Evolutionary conservation across 2,113 vertebrate genomes (phyloP), one percentile per base, ranked within the genome.

Genomic region (Proteles cristata): DNA sequence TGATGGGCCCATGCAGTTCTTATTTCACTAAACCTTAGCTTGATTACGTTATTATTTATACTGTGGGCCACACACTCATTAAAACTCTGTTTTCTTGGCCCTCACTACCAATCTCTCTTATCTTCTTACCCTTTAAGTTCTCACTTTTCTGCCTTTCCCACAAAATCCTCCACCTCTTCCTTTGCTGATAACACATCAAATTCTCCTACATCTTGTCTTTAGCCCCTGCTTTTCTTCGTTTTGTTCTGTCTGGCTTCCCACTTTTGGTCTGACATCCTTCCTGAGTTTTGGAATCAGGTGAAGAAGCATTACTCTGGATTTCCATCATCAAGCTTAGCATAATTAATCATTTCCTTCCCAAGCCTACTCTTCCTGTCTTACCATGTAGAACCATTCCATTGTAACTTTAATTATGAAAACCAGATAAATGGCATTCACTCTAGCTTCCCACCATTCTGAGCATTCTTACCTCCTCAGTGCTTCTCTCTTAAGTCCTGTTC

Each of bases 401-500:
- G 9, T 53, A 5, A 33, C 50, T 68, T 8, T n/a, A 35, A 71
- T 69, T 28, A 8, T 4, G 11, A 33, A 45, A 80, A 9, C 50
- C n/a, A 45, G 79, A 74, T 0, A n/a, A 3, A 14, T 8, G 8
- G n/a, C 71, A 28, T 43, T 33, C 33, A 19, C 5, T 77, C 19
- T n/a, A 7, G 8, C 21, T 26, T 33, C 9, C 33, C 6, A 5
- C 11, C 17, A 35, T 23, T 71, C 85, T 25, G 15, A 33, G 9
- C 7, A 5, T n/a, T 65, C 48, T 39, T 82, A 6, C 7, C 43
- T 5, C 35, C 71, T 14, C 11, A 2, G 2, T 31, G 31, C 19
- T 21, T 39, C 31, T 16, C 43, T 48, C 2, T 2, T 45, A 31
- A 35, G 1, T 26, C 7, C 53, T 23, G 1, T 4, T 11, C 11